Percentiles rank a stretch among this genome's conserved stretches.
phyloP scores from a whole-genome alignment of 2,113 vertebrate genomes.

The Rhinolophus ferrumequinum region DNA sequence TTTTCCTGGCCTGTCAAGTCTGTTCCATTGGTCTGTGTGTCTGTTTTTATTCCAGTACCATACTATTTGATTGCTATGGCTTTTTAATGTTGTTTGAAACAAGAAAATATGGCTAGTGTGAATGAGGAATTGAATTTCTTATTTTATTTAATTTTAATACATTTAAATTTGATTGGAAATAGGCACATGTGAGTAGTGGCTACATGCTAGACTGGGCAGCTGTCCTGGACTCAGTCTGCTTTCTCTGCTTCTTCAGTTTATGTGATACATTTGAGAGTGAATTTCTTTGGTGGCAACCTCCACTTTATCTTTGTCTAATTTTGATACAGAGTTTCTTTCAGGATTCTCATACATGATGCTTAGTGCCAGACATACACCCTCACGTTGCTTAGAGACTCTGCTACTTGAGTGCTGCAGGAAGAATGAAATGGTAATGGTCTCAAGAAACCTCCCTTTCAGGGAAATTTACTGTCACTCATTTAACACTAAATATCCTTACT shows the following conservation, averaged over 20 bases:
- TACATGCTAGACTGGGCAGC: background rate
- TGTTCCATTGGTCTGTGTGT: too few relatives aligned
- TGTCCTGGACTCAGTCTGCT: background rate
- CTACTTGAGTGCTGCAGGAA: background rate
- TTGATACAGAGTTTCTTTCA: background rate
- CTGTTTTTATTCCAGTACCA: too few relatives aligned
- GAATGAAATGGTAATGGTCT: background rate
- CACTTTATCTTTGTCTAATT: background rate
- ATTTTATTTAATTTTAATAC: background rate
- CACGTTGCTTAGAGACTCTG: background rate
- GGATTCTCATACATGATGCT: background rate
- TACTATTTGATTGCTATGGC: background rate
- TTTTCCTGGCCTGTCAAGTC: too few relatives aligned
- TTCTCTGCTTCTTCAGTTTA: background rate
- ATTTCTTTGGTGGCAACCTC: background rate
- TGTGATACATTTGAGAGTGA: background rate
- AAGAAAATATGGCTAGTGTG: background rate
- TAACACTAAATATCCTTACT: background rate
- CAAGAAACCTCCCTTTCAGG: background rate
- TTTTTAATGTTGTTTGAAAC: background rate
- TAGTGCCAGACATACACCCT: background rate
- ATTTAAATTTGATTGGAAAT: background rate
- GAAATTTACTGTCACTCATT: background rate
- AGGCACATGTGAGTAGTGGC: background rate
- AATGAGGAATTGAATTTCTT: background rate